Percentiles rank a stretch among this genome's conserved stretches.
Evolutionary conservation across 2,888 invertebrate genomes (phyloP).

Genomic region (Brachyopa scutellaris): DNA sequence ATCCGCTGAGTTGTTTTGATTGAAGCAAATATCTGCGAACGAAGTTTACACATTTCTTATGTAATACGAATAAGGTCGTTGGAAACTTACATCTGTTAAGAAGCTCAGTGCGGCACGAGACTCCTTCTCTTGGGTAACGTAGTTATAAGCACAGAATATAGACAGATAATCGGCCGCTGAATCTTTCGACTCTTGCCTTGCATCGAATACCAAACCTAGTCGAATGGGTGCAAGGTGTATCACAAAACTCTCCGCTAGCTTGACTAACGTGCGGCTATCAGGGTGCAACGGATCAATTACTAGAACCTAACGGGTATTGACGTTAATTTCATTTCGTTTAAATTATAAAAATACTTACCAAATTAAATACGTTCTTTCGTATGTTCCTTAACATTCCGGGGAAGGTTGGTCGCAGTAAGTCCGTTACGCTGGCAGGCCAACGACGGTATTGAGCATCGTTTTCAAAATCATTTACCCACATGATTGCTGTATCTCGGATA

Average conservation of each 20-base stretch:
- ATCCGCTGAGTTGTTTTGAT: constrained; percentile 83
- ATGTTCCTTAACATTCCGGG: constrained; percentile 97
- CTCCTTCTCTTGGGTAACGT: constrained; percentile 90
- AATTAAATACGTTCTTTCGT: constrained; percentile 92
- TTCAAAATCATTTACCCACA: constrained; percentile 98
- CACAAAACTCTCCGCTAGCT: constrained; percentile 94
- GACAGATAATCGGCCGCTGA: constrained; percentile 89
- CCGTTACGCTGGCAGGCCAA: constrained; percentile 95
- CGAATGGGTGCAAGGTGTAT: constrained; percentile 95
- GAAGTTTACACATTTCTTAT: constrained; percentile 75
- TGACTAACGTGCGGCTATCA: constrained; percentile 88
- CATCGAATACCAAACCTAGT: constrained; percentile 92
- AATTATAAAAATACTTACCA: constrained; percentile 83
- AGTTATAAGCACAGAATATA: constrained; percentile 94
- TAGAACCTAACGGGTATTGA: constrained; percentile 84
- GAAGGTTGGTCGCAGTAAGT: constrained; percentile 96
- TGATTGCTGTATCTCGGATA: constrained; percentile 94
- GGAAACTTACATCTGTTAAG: constrained; percentile 89
- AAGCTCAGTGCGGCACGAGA: constrained; percentile 91
- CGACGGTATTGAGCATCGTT: constrained; percentile 92
- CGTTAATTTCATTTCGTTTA: too few species aligned
- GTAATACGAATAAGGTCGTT: too few species aligned
- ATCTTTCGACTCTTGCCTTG: constrained; percentile 83
- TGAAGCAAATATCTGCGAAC: constrained; percentile 83
- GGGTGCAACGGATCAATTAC: constrained; percentile 91